Evolutionary conservation across 2,113 vertebrate species (phyloP), one percentile per base, ranked within the genome.

Genomic region (Scolopax mira): DNA sequence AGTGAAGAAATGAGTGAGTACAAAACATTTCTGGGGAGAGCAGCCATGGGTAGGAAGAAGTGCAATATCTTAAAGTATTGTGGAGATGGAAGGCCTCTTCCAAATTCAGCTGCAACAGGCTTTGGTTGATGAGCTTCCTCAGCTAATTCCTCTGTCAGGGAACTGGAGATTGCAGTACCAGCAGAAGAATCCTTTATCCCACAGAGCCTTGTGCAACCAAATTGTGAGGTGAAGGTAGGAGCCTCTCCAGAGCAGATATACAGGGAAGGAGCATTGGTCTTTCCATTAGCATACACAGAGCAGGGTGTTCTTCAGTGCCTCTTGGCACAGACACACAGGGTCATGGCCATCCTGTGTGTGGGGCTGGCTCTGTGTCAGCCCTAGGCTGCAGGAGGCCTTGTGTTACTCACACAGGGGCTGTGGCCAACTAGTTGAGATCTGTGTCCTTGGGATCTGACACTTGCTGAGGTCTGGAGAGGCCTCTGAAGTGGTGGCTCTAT

Each of bases 271-370:
- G 44, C 1, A 0, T 52, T 33, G 28, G 11, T 49, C 44, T 6
- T 13, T 85, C 33, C 1, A 0, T 64, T 44, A 48, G 77, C 48
- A 37, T 0, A 1, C 30, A 52, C n/a, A 82, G 42, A 13, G 27
- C 51, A 71, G 5, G 24, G 22, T 1, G 0, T 79, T 77, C 39
- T 75, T 83, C 42, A n/a, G 57, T 62, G 62, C 25, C 66, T 64
- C 48, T 54, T 58, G 42, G 57, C 79, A 54, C 33, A 74, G 46
- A 31, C 3, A 4, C 0, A 1, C 21, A 51, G 31, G 6, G 31
- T 6, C n/a, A 74, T 0, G 7, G 55, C 37, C 13, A 9, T 52
- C 23, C 60, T 70, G 22, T 3, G 3, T 31, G 41, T 13, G 55
- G 30, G 15, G 21, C 39, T 85, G 74, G 33, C 35, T 52, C 30